Evolutionary conservation across 2,888 invertebrate genomes (phyloP).

Genomic region (Brenthis hecate): DNA sequence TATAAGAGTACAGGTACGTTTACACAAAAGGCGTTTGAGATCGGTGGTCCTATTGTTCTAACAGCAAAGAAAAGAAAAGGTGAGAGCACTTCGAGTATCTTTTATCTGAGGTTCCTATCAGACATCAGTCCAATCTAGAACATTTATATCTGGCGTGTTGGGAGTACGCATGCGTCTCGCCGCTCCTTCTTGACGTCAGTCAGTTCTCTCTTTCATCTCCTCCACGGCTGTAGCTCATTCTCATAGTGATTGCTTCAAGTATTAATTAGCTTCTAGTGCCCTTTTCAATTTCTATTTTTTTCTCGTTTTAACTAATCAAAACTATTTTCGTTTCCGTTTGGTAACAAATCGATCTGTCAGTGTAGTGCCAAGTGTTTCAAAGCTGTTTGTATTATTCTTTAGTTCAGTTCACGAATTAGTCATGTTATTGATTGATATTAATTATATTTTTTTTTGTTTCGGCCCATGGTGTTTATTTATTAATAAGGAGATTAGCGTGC

Average conservation of each 20-base stretch:
- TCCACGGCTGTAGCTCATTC: constrained; percentile 48
- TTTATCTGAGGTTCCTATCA: constrained; percentile 21
- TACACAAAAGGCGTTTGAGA: too few relatives aligned
- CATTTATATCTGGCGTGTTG: constrained; percentile 8
- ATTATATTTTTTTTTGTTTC: constrained; percentile 17
- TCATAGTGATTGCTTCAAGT: constrained; percentile 16
- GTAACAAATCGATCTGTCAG: neutral
- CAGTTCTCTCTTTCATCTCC: constrained; percentile 61
- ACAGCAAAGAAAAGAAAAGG: constrained; percentile 25
- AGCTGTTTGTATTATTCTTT: neutral
- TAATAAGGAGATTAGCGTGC: constrained; percentile 38
- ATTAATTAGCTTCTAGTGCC: neutral
- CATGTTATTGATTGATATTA: constrained; percentile 18
- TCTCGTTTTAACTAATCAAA: neutral
- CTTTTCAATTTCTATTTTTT: neutral
- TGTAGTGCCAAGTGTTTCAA: constrained; percentile 5
- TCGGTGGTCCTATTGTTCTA: constrained; percentile 19
- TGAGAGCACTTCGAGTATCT: constrained; percentile 23
- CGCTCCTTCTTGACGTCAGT: constrained; percentile 73
- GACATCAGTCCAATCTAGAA: constrained; percentile 23
- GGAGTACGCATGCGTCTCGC: constrained; percentile 65
- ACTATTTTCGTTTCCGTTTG: neutral
- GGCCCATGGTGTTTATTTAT: constrained; percentile 42
- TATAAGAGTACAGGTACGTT: too few relatives aligned
- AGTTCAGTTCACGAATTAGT: neutral